Base-by-base conservation (phyloP, 1,140 invertebrate genomes). In the Pseudobourletiella spinata region DNA sequence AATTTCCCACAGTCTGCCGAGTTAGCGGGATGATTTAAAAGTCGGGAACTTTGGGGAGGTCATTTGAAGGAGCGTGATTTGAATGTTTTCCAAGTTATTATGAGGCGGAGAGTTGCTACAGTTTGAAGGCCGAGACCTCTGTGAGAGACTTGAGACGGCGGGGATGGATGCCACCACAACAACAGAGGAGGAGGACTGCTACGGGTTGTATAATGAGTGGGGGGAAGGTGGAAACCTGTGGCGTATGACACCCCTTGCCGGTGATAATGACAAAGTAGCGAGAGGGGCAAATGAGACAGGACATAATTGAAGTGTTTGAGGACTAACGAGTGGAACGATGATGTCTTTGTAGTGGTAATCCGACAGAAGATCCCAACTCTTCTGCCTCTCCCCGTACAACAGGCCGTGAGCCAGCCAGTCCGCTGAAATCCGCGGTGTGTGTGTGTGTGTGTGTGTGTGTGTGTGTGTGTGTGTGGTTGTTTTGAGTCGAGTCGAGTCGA, bases 321-420 rank as follows among this genome's bases (percentile, higher is more conserved):
- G 8, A 28, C 2, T 15, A 43, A 20, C 32, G 42, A 15, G 16
- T 14, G 20, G 22, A 4, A 4, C 14, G 24, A 25, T 42, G 26
- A 43, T 43, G n/a, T 57, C 39, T 43, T 57, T 57, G 55, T 43
- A 42, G 55, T 43, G 55, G 35, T 11, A 26, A 57, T 32, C 20
- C 29, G 22, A 29, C 29, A 44, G 32, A 43, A 43, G 35, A 43
- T 20, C 14, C n/a, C n/a, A n/a, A n/a, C n/a, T n/a, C n/a, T n/a
- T n/a, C n/a, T n/a, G n/a, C n/a, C n/a, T n/a, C 44, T 57, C 14
- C 39, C n/a, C 22, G 15, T 57, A 25, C 11, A 39, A 39, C 32
- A n/a, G 32, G 32, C 8, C 8, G 8, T 39, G 8, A 39, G n/a
- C n/a, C n/a, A n/a, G n/a, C n/a, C n/a, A 39, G n/a, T 8, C n/a